Evolutionary conservation across 2,888 invertebrate genomes (phyloP).

Genomic region (Yponomeuta plumbellus): DNA sequence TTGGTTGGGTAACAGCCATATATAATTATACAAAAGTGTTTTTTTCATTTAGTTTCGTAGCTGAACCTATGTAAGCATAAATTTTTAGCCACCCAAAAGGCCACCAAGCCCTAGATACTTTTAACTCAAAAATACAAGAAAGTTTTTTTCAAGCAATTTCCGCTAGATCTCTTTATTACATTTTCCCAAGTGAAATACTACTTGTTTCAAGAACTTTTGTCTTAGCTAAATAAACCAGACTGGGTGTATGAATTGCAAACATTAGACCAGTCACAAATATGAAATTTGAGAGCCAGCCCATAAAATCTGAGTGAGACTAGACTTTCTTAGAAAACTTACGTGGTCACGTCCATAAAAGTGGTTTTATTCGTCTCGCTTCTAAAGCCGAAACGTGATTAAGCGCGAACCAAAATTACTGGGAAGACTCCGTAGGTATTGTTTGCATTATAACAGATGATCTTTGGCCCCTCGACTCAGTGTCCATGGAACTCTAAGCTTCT

Average conservation of each 20-base stretch:
- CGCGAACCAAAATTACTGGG: neutral
- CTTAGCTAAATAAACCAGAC: too few species aligned
- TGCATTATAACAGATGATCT: neutral
- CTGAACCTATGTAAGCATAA: neutral
- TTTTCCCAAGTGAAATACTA: too few species aligned
- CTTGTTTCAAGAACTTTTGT: too few species aligned
- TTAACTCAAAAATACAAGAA: too few species aligned
- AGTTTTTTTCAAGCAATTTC: too few species aligned
- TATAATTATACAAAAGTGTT: neutral
- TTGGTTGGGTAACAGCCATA: neutral
- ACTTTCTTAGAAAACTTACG: neutral
- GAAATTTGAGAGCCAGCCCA: neutral
- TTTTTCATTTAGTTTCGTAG: neutral
- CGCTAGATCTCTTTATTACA: too few species aligned
- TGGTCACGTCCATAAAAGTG: neutral
- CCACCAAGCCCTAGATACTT: too few species aligned
- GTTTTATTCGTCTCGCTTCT: neutral
- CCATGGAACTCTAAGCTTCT: slow-evolving; percentile 18
- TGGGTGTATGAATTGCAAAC: too few species aligned
- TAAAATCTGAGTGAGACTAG: neutral
- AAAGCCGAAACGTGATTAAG: neutral
- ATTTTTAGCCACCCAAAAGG: too few species aligned
- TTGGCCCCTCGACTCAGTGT: neutral
- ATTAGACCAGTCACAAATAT: too few species aligned
- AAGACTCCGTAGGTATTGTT: neutral